Evolutionary conservation across 2,888 invertebrate species (phyloP).

Genomic region (Magallana nippona): DNA sequence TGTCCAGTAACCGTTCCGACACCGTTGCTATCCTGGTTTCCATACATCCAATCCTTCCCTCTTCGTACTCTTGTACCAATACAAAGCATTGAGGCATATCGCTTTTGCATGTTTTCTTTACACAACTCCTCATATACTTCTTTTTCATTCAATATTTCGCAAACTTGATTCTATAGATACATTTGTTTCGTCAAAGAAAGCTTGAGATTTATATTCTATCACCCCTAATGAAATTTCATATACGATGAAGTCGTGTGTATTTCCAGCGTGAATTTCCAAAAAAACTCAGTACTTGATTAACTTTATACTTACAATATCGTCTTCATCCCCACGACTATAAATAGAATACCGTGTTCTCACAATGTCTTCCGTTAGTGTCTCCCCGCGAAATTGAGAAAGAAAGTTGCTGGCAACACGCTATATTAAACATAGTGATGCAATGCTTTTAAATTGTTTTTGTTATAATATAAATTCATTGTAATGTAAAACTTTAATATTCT

Average conservation of each 20-base stretch:
- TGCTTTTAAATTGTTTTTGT: too few species aligned
- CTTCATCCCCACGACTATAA: not conserved
- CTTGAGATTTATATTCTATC: too few species aligned
- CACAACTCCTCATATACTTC: not conserved
- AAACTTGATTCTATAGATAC: not conserved
- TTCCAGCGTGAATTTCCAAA: too few species aligned
- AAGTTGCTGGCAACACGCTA: not conserved
- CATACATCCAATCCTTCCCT: conserved; percentile 12
- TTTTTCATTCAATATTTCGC: conserved; percentile 4
- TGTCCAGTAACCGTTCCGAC: conserved; percentile 34
- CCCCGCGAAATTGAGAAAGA: not conserved
- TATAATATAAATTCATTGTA: too few species aligned
- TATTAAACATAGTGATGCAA: too few species aligned
- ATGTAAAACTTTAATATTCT: not conserved
- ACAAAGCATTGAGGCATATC: not conserved
- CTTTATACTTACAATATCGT: not conserved
- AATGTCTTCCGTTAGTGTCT: not conserved
- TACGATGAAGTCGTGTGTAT: too few species aligned
- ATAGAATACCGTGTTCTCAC: not conserved
- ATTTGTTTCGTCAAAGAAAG: not conserved
- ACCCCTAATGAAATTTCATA: too few species aligned
- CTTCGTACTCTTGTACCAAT: conserved; percentile 28
- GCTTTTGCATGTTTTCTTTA: not conserved
- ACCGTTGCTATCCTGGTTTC: conserved; percentile 22
- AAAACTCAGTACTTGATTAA: too few species aligned